Evolutionary conservation across 2,113 vertebrate species (phyloP).

Genomic region (Nibea coibor): DNA sequence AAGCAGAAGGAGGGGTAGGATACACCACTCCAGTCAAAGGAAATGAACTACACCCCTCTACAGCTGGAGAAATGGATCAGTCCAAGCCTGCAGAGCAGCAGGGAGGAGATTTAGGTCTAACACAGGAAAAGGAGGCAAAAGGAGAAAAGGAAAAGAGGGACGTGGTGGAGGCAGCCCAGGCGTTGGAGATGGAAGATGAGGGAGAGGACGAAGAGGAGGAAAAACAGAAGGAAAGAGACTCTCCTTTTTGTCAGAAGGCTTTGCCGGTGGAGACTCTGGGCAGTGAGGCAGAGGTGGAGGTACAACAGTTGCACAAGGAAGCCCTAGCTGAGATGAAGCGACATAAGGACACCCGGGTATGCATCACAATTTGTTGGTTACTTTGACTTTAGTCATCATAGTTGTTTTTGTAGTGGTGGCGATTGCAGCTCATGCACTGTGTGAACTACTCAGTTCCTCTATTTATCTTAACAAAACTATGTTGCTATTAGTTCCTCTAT

Average conservation of each 20-base stretch:
- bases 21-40: conserved; percentile 37
- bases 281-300: conserved; percentile 53
- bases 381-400: not conserved
- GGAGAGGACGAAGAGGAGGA: conserved; percentile 72
- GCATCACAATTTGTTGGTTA: not conserved
- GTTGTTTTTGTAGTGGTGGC: not conserved
- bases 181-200: conserved; percentile 74
- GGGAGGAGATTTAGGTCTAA: conserved; percentile 67
- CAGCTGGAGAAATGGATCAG: conserved; percentile 66
- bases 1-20: conserved; percentile 51
- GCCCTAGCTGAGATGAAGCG: conserved; percentile 36
- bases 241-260: conserved; percentile 38
- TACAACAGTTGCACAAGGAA: conserved; percentile 57
- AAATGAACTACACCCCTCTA: conserved; percentile 60
- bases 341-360: conserved; percentile 60
- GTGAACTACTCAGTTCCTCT: conserved; percentile 18
- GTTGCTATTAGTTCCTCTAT: conserved; percentile 1
- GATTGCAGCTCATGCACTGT: not conserved
- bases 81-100: conserved; percentile 73
- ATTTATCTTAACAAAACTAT: not conserved
- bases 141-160: conserved; percentile 56
- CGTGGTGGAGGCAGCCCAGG: conserved; percentile 65
- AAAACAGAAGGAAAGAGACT: conserved; percentile 26
- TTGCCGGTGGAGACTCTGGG: conserved; percentile 56
- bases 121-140: conserved; percentile 63